Percentiles rank a stretch among this genome's conserved stretches.
phyloP scores from a whole-genome alignment of 1,140 invertebrate species.

The Calosoma granatense region DNA sequence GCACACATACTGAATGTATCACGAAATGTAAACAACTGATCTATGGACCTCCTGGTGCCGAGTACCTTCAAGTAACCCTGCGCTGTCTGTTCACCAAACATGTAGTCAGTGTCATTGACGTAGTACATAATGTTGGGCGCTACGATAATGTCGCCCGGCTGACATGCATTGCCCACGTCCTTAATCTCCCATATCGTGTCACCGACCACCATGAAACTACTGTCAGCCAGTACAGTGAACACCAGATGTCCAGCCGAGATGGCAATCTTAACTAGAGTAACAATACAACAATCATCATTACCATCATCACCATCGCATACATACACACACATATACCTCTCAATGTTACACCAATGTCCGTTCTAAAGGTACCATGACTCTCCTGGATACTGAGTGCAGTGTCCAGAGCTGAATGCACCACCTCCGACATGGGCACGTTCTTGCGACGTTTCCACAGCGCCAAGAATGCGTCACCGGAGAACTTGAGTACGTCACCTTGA shows the following conservation, averaged over 20 bases:
- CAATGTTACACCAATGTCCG: slow-evolving; percentile 46
- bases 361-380: slow-evolving; percentile 46
- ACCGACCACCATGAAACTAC: slow-evolving; percentile 48
- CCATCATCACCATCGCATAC: too few species aligned
- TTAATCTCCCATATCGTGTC: slow-evolving; percentile 52
- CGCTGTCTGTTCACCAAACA: too few species aligned
- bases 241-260: slow-evolving; percentile 47
- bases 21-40: too few species aligned
- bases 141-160: slow-evolving; percentile 41
- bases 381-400: slow-evolving; percentile 53
- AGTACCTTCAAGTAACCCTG: too few species aligned
- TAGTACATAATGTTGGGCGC: slow-evolving; percentile 38
- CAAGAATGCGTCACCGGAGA: slow-evolving; percentile 49
- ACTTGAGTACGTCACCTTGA: slow-evolving; percentile 48
- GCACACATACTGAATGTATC: too few species aligned
- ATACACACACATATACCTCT: slow-evolving; percentile 31
- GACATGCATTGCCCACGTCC: slow-evolving; percentile 35
- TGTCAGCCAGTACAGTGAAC: slow-evolving; percentile 47
- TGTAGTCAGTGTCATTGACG: too few species aligned
- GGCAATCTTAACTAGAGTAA: slow-evolving; percentile 46
- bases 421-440: slow-evolving; percentile 41
- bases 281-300: too few species aligned
- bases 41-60: too few species aligned
- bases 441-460: slow-evolving; percentile 45
- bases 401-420: slow-evolving; percentile 47